Conservation (phyloP, 2,888 invertebrate genomes). For the Arrhopalites spinosus region DNA sequence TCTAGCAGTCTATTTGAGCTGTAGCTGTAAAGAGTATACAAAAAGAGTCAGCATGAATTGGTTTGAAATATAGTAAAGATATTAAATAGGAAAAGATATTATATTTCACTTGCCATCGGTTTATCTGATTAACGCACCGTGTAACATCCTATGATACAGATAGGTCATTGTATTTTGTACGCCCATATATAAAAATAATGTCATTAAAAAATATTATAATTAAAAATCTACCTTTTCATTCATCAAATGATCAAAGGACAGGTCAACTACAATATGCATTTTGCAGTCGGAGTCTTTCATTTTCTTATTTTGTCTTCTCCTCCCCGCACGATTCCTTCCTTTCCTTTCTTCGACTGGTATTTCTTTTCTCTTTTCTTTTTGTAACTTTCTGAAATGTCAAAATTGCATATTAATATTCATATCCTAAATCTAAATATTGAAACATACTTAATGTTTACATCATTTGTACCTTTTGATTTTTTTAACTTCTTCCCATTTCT, state of each 20-base stretch:
- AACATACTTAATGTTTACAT: too few relatives aligned
- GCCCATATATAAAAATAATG: too few relatives aligned
- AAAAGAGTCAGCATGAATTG: background rate
- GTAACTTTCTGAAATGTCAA: constrained; percentile 13
- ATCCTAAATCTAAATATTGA: too few relatives aligned
- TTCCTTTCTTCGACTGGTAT: constrained; percentile 14
- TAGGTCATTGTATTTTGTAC: too few relatives aligned
- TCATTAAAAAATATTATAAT: too few relatives aligned
- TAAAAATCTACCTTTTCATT: constrained; percentile 74
- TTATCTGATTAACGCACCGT: constrained; percentile 87
- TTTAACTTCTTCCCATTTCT: constrained; percentile 74
- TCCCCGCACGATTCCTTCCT: constrained; percentile 34
- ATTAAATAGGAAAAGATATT: background rate
- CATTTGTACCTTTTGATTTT: constrained; percentile 67
- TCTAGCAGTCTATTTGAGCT: constrained; percentile 76
- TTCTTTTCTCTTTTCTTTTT: constrained; percentile 30
- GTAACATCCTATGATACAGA: constrained; percentile 77
- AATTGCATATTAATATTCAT: background rate
- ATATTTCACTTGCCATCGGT: constrained; percentile 78
- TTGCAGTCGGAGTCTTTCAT: constrained; percentile 72
- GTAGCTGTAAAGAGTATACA: too few relatives aligned
- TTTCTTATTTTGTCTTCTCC: constrained; percentile 62
- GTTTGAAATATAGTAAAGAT: background rate
- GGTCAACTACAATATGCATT: constrained; percentile 79
- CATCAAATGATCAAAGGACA: constrained; percentile 91